A percentile compares a stretch with the other conserved stretches of the same genome.
phyloP scores from a whole-genome alignment of 2,888 invertebrate genomes.

The Bedellia somnulentella region DNA sequence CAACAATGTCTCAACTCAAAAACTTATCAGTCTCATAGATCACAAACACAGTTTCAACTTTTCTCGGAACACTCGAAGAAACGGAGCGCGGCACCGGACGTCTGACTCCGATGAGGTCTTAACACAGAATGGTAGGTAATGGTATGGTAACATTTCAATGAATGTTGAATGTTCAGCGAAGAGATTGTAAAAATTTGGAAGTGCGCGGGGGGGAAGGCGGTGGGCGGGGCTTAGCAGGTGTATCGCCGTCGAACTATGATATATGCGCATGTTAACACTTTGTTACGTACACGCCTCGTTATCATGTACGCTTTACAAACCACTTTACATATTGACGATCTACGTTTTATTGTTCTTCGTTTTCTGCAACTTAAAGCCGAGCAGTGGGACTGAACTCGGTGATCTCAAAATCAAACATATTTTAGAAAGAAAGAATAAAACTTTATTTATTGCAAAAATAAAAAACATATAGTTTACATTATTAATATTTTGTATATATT shows the following conservation, averaged over 20 bases:
- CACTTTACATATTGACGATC: conserved; percentile 11
- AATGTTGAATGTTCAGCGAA: no score
- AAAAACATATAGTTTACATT: no score
- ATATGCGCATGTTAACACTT: conserved; percentile 53
- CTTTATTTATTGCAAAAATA: no score
- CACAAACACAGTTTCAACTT: no score
- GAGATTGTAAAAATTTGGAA: conserved; percentile 1
- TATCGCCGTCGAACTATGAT: conserved; percentile 36
- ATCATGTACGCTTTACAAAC: no score
- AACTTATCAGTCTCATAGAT: no score
- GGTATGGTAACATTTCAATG: no score
- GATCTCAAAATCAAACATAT: no score
- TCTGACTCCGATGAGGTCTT: conserved; percentile 28
- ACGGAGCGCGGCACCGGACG: conserved; percentile 17
- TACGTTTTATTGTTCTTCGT: not conserved
- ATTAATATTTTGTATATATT: no score
- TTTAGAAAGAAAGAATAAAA: no score
- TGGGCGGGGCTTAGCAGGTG: conserved; percentile 50
- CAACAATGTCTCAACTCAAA: no score
- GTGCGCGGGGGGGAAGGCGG: conserved; percentile 13
- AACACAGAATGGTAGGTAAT: conserved; percentile 44
- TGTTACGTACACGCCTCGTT: conserved; percentile 33
- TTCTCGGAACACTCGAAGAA: conserved; percentile 22
- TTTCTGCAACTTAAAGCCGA: not conserved
- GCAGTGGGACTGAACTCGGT: no score